Conservation (phyloP, 1,140 invertebrate genomes). For the Orchesella cincta region DNA sequence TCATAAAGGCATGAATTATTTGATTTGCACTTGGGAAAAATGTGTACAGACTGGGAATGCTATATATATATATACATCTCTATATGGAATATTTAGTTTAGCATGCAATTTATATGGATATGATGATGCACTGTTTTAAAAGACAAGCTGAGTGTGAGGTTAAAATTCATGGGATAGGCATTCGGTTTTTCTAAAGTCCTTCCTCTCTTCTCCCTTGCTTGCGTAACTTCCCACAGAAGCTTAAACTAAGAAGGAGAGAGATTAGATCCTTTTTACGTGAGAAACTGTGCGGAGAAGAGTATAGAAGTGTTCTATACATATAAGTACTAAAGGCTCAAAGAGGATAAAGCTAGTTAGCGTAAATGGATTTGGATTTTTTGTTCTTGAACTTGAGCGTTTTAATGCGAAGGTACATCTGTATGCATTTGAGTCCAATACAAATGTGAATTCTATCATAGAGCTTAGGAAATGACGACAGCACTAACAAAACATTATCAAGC, state of each 20-base stretch:
- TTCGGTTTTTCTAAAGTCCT: neutral
- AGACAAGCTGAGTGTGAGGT: neutral
- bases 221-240: constrained; percentile 17
- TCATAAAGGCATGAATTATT: constrained; percentile 43
- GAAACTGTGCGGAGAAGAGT: neutral
- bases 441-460: neutral
- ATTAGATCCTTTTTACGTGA: constrained; percentile 23
- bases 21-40: constrained; percentile 39
- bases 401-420: neutral
- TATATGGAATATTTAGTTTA: too few species aligned
- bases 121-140: neutral
- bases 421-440: neutral
- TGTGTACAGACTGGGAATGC: neutral
- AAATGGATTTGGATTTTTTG: constrained; percentile 47
- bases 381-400: neutral
- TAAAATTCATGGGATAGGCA: too few species aligned
- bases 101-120: too few species aligned
- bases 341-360: constrained; percentile 48
- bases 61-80: too few species aligned
- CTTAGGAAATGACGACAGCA: too few species aligned
- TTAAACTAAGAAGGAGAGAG: constrained; percentile 29
- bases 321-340: neutral
- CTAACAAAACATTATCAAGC: too few species aligned
- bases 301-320: neutral
- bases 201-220: neutral